Base-by-base conservation (phyloP, 2,888 invertebrate species). In the Macrophya annulata region DNA sequence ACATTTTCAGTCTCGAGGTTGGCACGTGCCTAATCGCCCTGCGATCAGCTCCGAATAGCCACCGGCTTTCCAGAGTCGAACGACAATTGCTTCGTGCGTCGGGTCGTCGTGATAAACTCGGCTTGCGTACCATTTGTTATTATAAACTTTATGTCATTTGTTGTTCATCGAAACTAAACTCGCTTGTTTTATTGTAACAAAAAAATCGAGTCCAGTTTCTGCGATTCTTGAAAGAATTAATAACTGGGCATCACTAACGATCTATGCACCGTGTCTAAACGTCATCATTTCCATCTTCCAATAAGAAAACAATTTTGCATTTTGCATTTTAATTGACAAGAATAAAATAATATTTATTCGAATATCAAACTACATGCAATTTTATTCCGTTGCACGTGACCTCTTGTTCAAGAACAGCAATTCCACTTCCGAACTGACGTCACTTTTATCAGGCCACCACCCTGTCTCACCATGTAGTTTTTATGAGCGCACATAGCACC, bases 1-100 rank as follows among this genome's bases (percentile, higher is more conserved):
- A 68, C 68, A 83, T 83, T 68, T 68, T 83, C 45, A 48, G 51
- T 83, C 83, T 83, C 21, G 71, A 37, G 21, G 25, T 10, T 48
- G 68, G 68, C 48, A 71, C 83, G 83, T 83, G 83, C 51, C 68
- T 83, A 68, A 83, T 83, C 83, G 68, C 68, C 9, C 25, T 71
- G 37, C 83, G 45, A 83, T 83, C 83, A 59, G 68, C 37, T 21
- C 68, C 68, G 51, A 83, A 83, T 68, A 83, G 45, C 83, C 83
- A 31, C 31, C 48, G 83, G 40, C 62, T 68, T 81, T 21, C 37
- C 48, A 45, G 12, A 25, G 37, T 68, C 43, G 59, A 40, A 81
- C 81, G 45, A 81, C 81, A 77, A 77, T 77, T 77, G 77, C 37
- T 51, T n/a, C 77, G 77, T 55, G 77, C 55, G 77, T 77, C 17